Conservation (phyloP, 1,140 invertebrate genomes). For the Meloidogyne hapla region DNA sequence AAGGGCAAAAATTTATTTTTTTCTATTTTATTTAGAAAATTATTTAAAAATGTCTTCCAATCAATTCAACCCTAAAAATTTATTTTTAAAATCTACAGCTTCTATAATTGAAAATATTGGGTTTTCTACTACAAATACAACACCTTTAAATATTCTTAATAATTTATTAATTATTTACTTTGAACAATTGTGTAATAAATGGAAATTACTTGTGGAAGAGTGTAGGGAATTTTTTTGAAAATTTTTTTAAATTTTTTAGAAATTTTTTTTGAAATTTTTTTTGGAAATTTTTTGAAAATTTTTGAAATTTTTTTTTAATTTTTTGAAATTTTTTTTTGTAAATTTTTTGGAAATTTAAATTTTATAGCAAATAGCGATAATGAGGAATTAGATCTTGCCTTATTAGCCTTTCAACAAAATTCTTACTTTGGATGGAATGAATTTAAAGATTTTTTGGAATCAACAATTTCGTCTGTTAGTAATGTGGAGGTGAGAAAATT, state of each 20-base stretch:
- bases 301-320: not conserved
- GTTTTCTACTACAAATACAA: not conserved
- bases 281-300: too few species aligned
- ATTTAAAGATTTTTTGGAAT: not conserved
- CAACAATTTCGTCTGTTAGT: not conserved
- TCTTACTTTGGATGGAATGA: not conserved
- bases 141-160: not conserved
- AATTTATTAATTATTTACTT: not conserved
- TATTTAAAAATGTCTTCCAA: not conserved
- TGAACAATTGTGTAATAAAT: not conserved
- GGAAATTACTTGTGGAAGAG: not conserved
- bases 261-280: not conserved
- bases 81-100: not conserved
- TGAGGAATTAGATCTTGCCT: not conserved
- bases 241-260: too few species aligned
- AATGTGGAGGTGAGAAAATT: not conserved
- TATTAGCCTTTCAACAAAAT: not conserved
- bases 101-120: conserved; percentile 3
- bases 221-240: not conserved
- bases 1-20: not conserved
- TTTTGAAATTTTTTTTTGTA: not conserved
- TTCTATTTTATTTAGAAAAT: not conserved
- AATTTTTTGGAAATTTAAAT: not conserved
- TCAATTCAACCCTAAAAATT: not conserved
- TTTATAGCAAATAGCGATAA: not conserved